phyloP scores from a whole-genome alignment of 2,113 vertebrate species.

The Salvator merianae region DNA sequence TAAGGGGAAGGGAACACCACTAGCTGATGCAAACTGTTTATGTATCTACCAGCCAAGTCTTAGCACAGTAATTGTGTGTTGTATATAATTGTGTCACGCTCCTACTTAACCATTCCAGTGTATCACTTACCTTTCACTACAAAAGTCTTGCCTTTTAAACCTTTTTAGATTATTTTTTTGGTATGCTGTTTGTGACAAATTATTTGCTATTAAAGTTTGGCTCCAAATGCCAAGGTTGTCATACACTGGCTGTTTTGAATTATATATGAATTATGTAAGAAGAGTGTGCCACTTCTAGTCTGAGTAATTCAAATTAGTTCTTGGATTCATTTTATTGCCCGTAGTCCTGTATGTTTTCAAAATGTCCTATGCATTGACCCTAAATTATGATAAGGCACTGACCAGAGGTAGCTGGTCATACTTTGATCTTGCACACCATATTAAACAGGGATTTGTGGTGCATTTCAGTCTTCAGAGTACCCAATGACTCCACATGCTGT shows the following conservation, averaged over 20 bases:
- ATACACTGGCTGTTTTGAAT: background rate
- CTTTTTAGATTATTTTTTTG: slow-evolving; percentile 11
- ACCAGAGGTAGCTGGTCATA: no score
- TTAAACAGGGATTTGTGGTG: no score
- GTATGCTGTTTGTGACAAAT: slow-evolving; percentile 8
- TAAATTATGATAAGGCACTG: no score
- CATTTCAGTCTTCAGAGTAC: no score
- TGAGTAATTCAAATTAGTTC: background rate
- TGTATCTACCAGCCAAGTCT: background rate
- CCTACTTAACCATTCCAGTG: background rate
- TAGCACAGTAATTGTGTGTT: background rate
- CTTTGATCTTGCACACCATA: no score
- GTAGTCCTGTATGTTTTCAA: background rate
- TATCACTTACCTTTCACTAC: background rate
- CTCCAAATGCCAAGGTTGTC: slow-evolving; percentile 8
- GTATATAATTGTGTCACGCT: slow-evolving; percentile 8
- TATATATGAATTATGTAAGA: background rate
- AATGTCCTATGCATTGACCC: background rate
- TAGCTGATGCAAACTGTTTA: slow-evolving; percentile 7
- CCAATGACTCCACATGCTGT: no score
- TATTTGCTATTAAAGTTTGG: slow-evolving; percentile 54
- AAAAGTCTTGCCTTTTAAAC: slow-evolving; percentile 11
- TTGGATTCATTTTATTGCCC: background rate
- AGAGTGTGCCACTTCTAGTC: no score
- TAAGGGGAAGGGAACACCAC: background rate